Evolutionary conservation across 1,140 invertebrate genomes (phyloP).

Genomic region (Solenopsis invicta): DNA sequence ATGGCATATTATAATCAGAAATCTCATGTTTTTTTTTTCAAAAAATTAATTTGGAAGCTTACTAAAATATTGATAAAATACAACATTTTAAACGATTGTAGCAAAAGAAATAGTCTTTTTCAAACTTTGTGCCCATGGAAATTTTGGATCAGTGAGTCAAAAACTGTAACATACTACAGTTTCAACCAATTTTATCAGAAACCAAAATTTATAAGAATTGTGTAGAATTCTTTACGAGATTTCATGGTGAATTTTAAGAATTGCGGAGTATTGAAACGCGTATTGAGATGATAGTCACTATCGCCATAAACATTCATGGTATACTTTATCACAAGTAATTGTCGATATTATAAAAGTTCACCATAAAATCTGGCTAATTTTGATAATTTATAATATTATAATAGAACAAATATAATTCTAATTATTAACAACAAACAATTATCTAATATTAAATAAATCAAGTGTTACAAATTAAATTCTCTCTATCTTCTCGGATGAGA

Average conservation of each 20-base stretch:
- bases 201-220: no score
- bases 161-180: no score
- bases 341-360: conserved; percentile 12
- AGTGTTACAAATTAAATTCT: conserved; percentile 41
- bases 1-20: no score
- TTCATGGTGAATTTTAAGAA: conserved; percentile 9
- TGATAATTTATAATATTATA: background rate
- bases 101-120: no score
- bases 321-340: background rate
- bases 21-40: no score
- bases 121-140: no score
- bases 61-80: no score
- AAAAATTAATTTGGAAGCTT: no score
- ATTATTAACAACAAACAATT: conserved; percentile 49
- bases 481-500: background rate
- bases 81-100: no score
- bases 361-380: background rate
- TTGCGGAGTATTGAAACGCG: background rate
- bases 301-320: background rate
- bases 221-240: background rate
- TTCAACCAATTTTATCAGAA: no score
- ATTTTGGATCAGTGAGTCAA: no score
- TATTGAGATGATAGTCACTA: background rate
- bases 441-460: conserved; percentile 36
- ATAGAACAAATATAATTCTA: background rate